Conservation (phyloP, 2,888 invertebrate genomes). For the Netelia virgata region DNA sequence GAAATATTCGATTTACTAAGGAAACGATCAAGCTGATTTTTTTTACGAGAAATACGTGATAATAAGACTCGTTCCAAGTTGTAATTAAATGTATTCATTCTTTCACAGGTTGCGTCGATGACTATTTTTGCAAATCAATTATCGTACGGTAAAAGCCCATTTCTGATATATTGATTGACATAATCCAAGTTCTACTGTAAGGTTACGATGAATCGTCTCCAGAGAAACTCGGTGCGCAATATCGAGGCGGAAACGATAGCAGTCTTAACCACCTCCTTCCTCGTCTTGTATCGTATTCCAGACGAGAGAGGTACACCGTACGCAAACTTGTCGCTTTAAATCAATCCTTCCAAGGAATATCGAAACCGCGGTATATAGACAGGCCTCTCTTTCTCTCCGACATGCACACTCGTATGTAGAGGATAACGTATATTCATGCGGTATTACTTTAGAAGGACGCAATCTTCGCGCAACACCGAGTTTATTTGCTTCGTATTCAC, state of each 20-base stretch:
- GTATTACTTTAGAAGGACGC: constrained; percentile 46
- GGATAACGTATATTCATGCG: background rate
- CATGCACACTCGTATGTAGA: background rate
- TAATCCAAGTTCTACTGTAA: background rate
- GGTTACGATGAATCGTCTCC: background rate
- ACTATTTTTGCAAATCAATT: too few species aligned
- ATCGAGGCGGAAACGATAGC: constrained; percentile 28
- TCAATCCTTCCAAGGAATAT: constrained; percentile 61
- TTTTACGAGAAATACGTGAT: background rate
- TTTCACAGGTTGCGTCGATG: background rate
- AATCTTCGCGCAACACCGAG: constrained; percentile 47
- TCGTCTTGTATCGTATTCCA: constrained; percentile 20
- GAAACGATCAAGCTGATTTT: too few species aligned
- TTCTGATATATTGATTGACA: background rate
- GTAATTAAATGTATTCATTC: background rate
- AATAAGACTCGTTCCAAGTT: background rate
- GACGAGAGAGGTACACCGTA: constrained; percentile 41
- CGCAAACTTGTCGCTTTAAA: constrained; percentile 65
- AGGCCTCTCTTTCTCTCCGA: background rate
- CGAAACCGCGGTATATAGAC: constrained; percentile 42
- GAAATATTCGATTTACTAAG: too few species aligned
- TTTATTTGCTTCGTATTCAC: constrained; percentile 29
- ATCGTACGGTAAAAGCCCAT: too few species aligned
- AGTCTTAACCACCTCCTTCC: background rate
- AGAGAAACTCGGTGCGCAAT: constrained; percentile 5